phyloP scores from a whole-genome alignment of 2,888 invertebrate species.

The Agrilus mali region DNA sequence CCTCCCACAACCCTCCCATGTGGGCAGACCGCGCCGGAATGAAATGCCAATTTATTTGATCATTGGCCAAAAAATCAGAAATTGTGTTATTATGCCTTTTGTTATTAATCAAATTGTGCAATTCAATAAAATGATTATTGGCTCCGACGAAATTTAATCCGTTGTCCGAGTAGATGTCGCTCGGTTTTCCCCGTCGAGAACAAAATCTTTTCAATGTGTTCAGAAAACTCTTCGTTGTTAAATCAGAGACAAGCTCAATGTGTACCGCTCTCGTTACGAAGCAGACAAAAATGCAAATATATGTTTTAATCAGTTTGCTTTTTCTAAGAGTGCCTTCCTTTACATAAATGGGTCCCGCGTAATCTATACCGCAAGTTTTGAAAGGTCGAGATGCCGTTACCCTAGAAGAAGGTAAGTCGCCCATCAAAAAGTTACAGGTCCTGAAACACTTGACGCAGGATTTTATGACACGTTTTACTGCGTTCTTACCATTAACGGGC shows the following conservation, averaged over 20 bases:
- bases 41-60: too few species aligned
- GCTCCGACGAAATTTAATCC: not conserved
- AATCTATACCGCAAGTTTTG: too few species aligned
- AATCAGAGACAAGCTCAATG: not conserved
- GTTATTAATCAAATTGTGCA: not conserved
- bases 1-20: too few species aligned
- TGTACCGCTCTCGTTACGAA: not conserved
- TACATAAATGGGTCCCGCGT: too few species aligned
- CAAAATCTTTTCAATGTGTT: not conserved
- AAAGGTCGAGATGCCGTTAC: not conserved
- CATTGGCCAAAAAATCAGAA: too few species aligned
- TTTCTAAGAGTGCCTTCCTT: too few species aligned
- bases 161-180: not conserved
- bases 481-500: not conserved
- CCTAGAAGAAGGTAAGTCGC: not conserved
- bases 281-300: not conserved
- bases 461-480: not conserved
- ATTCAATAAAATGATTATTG: not conserved
- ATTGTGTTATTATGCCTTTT: too few species aligned
- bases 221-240: not conserved
- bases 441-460: not conserved
- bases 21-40: too few species aligned
- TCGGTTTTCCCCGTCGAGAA: not conserved
- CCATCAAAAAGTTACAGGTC: not conserved
- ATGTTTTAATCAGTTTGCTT: not conserved